Evolutionary conservation across 2,113 vertebrate genomes (phyloP).

Genomic region (Calcarius ornatus): DNA sequence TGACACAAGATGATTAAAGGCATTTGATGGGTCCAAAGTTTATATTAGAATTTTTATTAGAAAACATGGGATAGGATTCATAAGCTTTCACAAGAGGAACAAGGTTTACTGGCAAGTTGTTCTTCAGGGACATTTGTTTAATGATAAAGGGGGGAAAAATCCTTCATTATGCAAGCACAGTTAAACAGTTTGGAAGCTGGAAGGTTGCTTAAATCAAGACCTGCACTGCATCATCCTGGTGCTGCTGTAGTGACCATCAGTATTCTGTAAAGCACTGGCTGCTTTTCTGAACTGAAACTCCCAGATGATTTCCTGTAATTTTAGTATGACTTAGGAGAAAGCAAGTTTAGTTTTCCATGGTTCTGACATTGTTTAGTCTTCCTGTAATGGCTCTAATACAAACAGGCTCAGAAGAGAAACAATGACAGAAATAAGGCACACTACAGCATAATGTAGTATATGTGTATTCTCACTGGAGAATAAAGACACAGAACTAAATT

Average conservation of each 20-base stretch:
- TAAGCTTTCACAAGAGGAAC: not conserved
- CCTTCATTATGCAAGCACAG: not conserved
- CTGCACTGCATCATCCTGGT: not conserved
- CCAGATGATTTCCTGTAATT: not conserved
- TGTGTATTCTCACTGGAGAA: not conserved
- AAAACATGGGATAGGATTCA: not conserved
- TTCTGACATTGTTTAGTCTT: not conserved
- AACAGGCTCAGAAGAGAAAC: not conserved
- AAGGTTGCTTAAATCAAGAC: not conserved
- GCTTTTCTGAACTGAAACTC: not conserved
- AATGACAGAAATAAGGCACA: not conserved
- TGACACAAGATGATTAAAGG: not conserved
- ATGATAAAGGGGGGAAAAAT: fast-evolving
- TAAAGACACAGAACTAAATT: not conserved
- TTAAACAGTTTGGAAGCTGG: not conserved
- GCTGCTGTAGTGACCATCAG: not conserved
- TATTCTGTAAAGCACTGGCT: not conserved
- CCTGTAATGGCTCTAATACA: not conserved
- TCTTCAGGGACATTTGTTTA: not conserved
- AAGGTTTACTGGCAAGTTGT: not conserved
- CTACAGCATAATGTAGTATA: not conserved
- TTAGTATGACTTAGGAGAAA: not conserved
- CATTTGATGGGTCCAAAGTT: not conserved
- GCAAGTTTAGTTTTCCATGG: not conserved
- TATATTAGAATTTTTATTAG: not conserved